Conservation (phyloP, 2,113 vertebrate genomes). For the Trachemys scripta region DNA sequence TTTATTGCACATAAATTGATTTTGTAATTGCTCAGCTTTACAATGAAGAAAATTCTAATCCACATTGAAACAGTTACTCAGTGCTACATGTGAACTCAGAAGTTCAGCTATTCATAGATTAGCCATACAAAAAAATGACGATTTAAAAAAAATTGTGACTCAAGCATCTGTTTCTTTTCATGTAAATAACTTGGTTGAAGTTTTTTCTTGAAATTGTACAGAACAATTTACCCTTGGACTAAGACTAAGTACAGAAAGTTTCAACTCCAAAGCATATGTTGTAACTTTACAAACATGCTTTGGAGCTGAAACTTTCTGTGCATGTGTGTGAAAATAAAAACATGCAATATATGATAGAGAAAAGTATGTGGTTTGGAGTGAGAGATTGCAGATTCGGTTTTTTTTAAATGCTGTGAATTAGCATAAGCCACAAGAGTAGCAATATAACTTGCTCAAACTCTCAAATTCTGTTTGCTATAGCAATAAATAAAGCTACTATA, state of each 20-base stretch:
- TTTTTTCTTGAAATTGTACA: accelerated
- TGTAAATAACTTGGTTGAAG: background rate
- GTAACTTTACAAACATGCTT: background rate
- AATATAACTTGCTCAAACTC: background rate
- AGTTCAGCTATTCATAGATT: background rate
- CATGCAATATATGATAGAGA: background rate
- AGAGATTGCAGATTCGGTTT: accelerated
- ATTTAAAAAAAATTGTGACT: background rate
- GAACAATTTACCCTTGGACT: accelerated
- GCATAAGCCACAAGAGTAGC: accelerated
- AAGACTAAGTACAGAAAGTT: background rate
- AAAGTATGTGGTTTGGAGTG: background rate
- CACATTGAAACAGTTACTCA: background rate
- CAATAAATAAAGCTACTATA: accelerated
- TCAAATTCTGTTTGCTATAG: accelerated
- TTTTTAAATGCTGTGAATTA: accelerated
- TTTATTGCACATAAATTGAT: background rate
- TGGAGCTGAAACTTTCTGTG: background rate
- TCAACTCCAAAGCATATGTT: background rate
- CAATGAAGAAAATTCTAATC: background rate
- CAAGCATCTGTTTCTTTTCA: no score
- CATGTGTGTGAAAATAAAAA: background rate
- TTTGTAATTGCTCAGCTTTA: background rate
- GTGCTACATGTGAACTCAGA: background rate
- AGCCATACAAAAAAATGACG: background rate